Conservation (phyloP, 2,888 invertebrate genomes). For the Caenorhabditis sinica region DNA sequence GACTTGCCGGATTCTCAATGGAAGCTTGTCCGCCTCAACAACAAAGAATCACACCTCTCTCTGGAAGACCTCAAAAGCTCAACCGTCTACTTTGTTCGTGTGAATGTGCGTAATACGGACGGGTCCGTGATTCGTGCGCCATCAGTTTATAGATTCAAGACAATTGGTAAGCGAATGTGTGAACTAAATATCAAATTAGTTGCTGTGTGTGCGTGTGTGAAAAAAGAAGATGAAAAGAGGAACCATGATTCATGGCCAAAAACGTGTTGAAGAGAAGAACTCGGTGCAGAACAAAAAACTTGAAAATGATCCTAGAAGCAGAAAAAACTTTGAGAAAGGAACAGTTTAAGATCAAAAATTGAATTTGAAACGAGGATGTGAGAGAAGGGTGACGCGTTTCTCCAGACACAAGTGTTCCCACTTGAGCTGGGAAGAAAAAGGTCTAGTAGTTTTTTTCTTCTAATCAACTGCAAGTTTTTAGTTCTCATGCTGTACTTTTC, state of each 20-base stretch:
- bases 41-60: constrained; percentile 73
- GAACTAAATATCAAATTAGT: constrained; percentile 38
- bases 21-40: constrained; percentile 75
- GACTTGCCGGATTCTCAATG: constrained; percentile 74
- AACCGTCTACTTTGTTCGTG: constrained; percentile 81
- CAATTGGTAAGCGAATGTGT: constrained; percentile 74
- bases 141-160: constrained; percentile 81
- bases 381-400: constrained; percentile 29
- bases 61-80: constrained; percentile 76
- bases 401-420: constrained; percentile 8
- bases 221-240: neutral
- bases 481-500: constrained; percentile 21
- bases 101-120: constrained; percentile 78
- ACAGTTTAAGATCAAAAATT: constrained; percentile 55
- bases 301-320: constrained; percentile 1
- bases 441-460: neutral
- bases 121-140: constrained; percentile 79
- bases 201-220: constrained; percentile 15
- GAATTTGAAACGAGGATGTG: constrained; percentile 36
- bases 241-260: constrained; percentile 41
- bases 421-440: constrained; percentile 25
- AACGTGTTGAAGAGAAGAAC: neutral
- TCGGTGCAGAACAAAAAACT: constrained; percentile 2
- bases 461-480: constrained; percentile 13
- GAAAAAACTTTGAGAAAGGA: constrained; percentile 1